Conservation (phyloP, 1,140 invertebrate genomes). For the Pogonus chalceus region DNA sequence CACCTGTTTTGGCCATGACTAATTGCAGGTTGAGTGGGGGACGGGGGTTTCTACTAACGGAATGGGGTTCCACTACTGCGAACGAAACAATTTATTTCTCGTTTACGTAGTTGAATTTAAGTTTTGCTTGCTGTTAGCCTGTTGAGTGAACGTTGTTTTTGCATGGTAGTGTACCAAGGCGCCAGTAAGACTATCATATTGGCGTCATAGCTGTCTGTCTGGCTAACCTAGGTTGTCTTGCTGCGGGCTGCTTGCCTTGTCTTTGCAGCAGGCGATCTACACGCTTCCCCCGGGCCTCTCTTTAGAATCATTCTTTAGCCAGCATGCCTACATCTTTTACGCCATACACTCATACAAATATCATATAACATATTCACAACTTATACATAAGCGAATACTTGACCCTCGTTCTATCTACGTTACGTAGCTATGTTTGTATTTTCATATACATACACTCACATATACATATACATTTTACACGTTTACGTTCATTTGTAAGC, state of each 20-base stretch:
- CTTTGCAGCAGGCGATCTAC: neutral
- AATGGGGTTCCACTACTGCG: neutral
- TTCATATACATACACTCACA: neutral
- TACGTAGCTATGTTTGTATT: no score
- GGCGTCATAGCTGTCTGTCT: slow-evolving; percentile 36
- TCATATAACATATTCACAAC: no score
- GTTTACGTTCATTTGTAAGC: no score
- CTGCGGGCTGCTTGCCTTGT: slow-evolving; percentile 12
- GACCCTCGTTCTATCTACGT: no score
- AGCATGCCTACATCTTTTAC: slow-evolving; percentile 4
- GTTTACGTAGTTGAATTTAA: neutral
- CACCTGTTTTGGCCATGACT: slow-evolving; percentile 10
- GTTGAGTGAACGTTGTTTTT: slow-evolving; percentile 21
- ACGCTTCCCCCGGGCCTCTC: slow-evolving; percentile 16
- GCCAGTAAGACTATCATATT: slow-evolving; percentile 34
- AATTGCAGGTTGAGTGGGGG: neutral
- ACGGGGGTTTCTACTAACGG: neutral
- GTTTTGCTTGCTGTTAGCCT: neutral
- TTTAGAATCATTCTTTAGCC: slow-evolving; percentile 1
- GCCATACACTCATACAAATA: neutral
- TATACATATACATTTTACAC: neutral
- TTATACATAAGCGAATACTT: no score
- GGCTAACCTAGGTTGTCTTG: slow-evolving; percentile 21
- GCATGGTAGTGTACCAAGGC: slow-evolving; percentile 34
- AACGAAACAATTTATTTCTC: neutral